phyloP scores from a whole-genome alignment of 2,113 vertebrate genomes.

The Edolisoma coerulescens region DNA sequence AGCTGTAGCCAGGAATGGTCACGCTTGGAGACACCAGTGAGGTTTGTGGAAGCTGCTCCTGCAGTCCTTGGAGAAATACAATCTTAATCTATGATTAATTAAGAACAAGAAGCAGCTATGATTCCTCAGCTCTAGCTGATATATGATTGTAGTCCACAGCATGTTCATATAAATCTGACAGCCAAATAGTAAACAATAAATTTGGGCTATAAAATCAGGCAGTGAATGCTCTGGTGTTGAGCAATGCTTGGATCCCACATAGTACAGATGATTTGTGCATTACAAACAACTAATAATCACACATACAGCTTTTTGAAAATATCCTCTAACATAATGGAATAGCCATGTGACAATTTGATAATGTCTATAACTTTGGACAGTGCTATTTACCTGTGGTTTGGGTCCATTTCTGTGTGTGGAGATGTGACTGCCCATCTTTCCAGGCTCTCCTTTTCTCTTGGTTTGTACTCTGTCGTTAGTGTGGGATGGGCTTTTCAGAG shows the following conservation, averaged over 20 bases:
- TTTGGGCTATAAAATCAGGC: not conserved
- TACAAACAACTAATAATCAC: not conserved
- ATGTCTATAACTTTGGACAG: not conserved
- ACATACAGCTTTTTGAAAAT: not conserved
- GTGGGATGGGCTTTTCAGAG: not conserved
- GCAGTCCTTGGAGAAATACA: not conserved
- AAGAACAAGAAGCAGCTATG: not conserved
- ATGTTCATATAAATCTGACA: not conserved
- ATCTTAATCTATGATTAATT: not conserved
- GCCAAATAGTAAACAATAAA: not conserved
- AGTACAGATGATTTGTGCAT: not conserved
- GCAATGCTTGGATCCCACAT: not conserved
- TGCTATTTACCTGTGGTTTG: not conserved
- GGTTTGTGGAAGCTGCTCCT: not conserved
- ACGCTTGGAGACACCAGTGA: not conserved
- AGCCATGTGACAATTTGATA: not conserved
- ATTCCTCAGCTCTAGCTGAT: not conserved
- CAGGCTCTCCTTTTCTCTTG: not conserved
- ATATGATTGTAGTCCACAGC: not conserved
- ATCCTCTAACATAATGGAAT: accelerated
- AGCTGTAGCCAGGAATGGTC: not conserved
- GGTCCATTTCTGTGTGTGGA: not conserved
- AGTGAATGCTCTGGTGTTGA: not conserved
- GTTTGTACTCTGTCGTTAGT: not conserved
- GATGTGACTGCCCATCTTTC: not conserved